Conservation (phyloP, 1,140 invertebrate genomes). For the Propsilocerus akamusi region DNA sequence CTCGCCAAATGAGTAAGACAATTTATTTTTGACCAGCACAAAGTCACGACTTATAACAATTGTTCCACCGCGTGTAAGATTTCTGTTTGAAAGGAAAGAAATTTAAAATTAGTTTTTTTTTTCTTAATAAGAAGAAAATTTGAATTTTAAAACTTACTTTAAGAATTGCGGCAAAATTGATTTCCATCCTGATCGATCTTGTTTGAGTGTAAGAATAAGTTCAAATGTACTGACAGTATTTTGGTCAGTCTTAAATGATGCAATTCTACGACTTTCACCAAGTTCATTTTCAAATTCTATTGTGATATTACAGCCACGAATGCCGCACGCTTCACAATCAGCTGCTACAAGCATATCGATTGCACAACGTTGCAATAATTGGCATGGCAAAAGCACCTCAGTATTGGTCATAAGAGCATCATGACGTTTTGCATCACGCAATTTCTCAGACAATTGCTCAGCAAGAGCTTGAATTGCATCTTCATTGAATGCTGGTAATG, state of each 20-base stretch:
- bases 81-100: no score
- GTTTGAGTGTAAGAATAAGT: neutral
- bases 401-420: neutral
- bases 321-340: neutral
- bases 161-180: neutral
- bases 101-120: no score
- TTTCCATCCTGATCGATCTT: neutral
- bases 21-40: neutral
- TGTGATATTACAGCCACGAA: neutral
- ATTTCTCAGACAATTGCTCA: neutral
- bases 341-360: neutral
- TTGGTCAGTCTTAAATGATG: neutral
- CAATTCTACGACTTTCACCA: neutral
- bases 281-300: neutral
- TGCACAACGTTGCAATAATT: neutral
- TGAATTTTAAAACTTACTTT: no score
- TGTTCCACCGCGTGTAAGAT: neutral
- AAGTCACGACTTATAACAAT: neutral
- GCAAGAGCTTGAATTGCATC: neutral
- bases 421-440: neutral
- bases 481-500: neutral
- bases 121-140: no score
- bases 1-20: neutral
- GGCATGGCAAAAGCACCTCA: neutral
- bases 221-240: neutral